Percentiles rank a stretch among this genome's conserved stretches.
Evolutionary conservation across 2,797 vertebrate genomes (phyloP).

Genomic region (Lacerta viridis): DNA sequence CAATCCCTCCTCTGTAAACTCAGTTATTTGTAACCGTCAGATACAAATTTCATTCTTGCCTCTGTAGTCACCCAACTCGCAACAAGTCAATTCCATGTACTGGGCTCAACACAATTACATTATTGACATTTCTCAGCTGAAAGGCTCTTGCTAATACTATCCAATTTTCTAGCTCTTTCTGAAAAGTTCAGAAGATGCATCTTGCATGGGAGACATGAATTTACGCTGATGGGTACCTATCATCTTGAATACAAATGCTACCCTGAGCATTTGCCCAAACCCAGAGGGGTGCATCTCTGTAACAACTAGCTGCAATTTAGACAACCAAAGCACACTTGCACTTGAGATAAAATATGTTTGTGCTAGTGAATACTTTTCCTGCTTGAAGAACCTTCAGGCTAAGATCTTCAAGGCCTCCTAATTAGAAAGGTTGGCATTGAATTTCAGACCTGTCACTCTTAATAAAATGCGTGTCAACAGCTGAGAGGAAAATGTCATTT

Average conservation of each 20-base stretch:
- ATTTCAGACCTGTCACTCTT: constrained; percentile 67
- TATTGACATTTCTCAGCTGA: constrained; percentile 83
- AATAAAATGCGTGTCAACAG: constrained; percentile 66
- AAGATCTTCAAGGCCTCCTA: constrained; percentile 76
- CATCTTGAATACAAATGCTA: constrained; percentile 81
- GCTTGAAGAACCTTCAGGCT: constrained; percentile 74
- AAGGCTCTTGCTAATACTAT: constrained; percentile 81
- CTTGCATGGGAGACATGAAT: constrained; percentile 81
- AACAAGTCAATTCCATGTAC: constrained; percentile 77
- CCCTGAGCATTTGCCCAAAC: constrained; percentile 66
- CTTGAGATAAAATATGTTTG: constrained; percentile 70
- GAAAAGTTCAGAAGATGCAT: constrained; percentile 83
- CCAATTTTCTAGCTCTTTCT: constrained; percentile 82
- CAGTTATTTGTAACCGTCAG: constrained; percentile 72
- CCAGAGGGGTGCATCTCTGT: constrained; percentile 69
- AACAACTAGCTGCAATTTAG: constrained; percentile 72
- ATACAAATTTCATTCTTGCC: constrained; percentile 70
- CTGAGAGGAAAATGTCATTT: constrained; percentile 49
- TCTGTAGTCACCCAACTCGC: constrained; percentile 71
- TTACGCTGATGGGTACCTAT: constrained; percentile 78
- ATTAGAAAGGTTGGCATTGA: constrained; percentile 75
- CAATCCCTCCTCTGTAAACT: constrained; percentile 63
- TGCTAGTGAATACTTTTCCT: constrained; percentile 70
- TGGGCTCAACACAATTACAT: constrained; percentile 80
- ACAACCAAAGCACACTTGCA: constrained; percentile 60